These are phyloP conservation scores for Xyrauchen texanus DNA, from an alignment of 2,113 vertebrate genomes.

Conservation along the genomic window DNA sequence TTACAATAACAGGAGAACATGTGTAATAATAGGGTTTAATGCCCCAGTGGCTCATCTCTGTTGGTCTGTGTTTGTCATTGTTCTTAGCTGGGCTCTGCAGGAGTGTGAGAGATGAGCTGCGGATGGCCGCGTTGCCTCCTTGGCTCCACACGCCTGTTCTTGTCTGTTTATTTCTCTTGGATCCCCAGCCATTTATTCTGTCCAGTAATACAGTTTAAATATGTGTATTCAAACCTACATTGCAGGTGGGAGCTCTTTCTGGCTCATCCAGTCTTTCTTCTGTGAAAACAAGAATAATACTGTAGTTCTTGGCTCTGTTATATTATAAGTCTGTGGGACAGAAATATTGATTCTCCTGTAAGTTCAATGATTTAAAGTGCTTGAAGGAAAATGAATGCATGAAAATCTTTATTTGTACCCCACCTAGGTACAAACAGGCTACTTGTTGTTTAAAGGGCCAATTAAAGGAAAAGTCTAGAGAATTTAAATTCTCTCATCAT, in stretches of 20 bases:
- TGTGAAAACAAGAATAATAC: conserved; percentile 16
- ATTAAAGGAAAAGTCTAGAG: background rate
- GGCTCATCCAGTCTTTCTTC: background rate
- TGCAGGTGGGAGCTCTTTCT: conserved; percentile 24
- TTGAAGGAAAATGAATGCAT: background rate
- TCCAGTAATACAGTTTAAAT: conserved; percentile 21
- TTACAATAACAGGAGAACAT: conserved; percentile 37
- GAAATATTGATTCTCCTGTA: background rate
- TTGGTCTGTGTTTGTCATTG: conserved; percentile 21
- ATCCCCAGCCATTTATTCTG: conserved; percentile 20
- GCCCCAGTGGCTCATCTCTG: conserved; percentile 2
- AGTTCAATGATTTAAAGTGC: background rate
- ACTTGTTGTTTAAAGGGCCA: background rate
- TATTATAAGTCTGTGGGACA: background rate
- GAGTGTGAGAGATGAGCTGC: conserved; percentile 39
- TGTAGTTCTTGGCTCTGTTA: background rate
- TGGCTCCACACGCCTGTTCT: conserved; percentile 35
- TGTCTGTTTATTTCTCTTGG: conserved; percentile 48
- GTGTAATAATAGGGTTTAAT: conserved; percentile 42
- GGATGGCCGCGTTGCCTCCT: conserved; percentile 2
- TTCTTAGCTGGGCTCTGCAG: conserved; percentile 5
- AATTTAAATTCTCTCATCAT: background rate
- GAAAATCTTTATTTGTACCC: background rate
- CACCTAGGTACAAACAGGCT: background rate
- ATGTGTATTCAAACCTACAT: conserved; percentile 10